Conservation (phyloP, 2,113 vertebrate species). For the Cettia cetti region DNA sequence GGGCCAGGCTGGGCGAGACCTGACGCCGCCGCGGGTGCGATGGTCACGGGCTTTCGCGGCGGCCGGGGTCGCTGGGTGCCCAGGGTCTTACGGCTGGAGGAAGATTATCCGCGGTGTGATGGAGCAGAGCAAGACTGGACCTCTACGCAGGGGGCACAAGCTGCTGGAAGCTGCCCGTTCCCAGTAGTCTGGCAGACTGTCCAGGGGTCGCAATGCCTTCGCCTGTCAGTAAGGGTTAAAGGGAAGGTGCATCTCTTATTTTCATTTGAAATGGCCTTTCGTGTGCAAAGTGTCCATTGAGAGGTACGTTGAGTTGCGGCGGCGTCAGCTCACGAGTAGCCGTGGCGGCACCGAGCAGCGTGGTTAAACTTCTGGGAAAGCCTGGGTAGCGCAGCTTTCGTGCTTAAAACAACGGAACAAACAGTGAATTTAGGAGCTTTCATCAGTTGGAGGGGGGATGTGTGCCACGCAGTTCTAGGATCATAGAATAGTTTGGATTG, state of each 20-base stretch:
- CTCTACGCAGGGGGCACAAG: background rate
- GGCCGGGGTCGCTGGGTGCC: background rate
- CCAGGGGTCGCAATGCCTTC: rapidly evolving
- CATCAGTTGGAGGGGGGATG: background rate
- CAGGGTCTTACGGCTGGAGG: background rate
- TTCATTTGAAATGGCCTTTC: background rate
- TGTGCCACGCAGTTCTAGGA: background rate
- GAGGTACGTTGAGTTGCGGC: background rate
- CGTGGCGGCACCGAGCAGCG: background rate
- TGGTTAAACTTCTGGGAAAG: background rate
- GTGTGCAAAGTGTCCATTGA: rapidly evolving
- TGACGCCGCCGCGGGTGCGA: background rate
- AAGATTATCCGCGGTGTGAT: rapidly evolving
- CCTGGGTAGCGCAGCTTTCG: background rate
- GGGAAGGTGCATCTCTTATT: background rate
- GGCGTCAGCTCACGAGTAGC: background rate
- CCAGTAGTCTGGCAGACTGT: background rate
- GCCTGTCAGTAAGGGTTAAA: background rate
- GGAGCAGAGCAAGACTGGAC: background rate
- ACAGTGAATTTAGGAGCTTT: background rate
- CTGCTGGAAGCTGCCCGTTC: background rate
- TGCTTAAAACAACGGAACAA: background rate
- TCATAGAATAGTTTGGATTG: background rate
- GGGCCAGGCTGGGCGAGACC: background rate
- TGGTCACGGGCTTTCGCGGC: background rate